Evolutionary conservation across 2,888 invertebrate species (phyloP), one percentile per base, ranked within the genome.

Genomic region (Phaonia tiefii): DNA sequence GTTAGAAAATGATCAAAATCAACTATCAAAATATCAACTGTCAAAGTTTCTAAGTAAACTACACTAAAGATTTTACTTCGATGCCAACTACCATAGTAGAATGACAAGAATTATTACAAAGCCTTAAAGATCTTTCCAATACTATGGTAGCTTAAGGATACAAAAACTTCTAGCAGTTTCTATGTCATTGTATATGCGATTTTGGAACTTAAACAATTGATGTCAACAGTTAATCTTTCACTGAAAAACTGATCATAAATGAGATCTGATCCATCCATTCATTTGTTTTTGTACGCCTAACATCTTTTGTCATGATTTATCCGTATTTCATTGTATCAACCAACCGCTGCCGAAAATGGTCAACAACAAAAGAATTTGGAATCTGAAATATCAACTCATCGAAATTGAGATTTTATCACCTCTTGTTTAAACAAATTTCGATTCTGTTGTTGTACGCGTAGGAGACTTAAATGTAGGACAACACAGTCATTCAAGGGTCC

Each of bases 391-490:
- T 81, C 81, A 81, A 72, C 78, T 78, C 75, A 75, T 72, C 60
- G 78, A 78, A 75, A 75, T 73, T 75, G 49, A 81, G 78, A 81
- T 81, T 81, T 81, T 81, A 81, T 81, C 81, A 75, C 77, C 13
- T 70, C 37, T 54, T 10, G 49, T 58, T 51, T 10, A 51, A 49
- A 75, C 78, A 75, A 78, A 78, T 78, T 72, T 75, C 75, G 54
- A 25, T 72, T 65, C 8, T 31, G 31, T 8, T 31, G 31, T 31
- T 31, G 31, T 31, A 31, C 72, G 78, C 78, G 81, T 78, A 78
- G 78, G 78, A 69, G 75, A 78, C 72, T 72, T 49, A 65, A 67
- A 44, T n/a, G 25, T 51, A 60, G 42, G 25, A 49, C n/a, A n/a
- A n/a, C 56, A 31, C 65, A 31, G 3, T 31, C 8, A 31, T 8